A percentile compares a stretch with the other conserved stretches of the same genome.
Evolutionary conservation across 2,888 invertebrate genomes (phyloP).

Genomic region (Sinotaia quadrata): DNA sequence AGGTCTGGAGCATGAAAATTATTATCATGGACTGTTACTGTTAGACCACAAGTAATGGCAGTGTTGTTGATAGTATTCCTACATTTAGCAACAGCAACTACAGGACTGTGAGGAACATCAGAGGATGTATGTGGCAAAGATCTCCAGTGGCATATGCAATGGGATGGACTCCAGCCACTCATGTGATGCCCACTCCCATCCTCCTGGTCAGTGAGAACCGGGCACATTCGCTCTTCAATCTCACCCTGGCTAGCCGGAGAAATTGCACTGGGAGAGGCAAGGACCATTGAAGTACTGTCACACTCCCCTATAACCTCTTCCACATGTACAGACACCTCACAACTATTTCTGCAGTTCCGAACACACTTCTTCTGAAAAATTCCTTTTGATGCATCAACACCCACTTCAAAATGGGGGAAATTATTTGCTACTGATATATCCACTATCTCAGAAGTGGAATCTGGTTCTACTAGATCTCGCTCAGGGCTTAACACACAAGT

Average conservation of each 20-base stretch:
- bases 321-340: constrained; percentile 5
- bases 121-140: constrained; percentile 1
- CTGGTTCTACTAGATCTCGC: constrained; percentile 14
- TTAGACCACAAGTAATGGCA: too few species aligned
- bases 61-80: too few species aligned
- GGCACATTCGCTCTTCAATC: constrained; percentile 25
- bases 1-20: too few species aligned
- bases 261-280: constrained; percentile 21
- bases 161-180: constrained; percentile 4
- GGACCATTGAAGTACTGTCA: constrained; percentile 29
- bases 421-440: not conserved
- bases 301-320: constrained; percentile 16
- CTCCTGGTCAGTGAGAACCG: constrained; percentile 17
- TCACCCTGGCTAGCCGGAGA: constrained; percentile 28
- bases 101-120: too few species aligned
- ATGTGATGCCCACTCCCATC: not conserved
- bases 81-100: too few species aligned
- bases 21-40: too few species aligned
- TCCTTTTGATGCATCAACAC: too few species aligned
- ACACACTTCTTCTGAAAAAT: not conserved
- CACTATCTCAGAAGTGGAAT: constrained; percentile 20
- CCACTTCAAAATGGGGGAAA: too few species aligned
- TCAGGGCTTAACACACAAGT: constrained; percentile 14
- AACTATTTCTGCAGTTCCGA: not conserved
- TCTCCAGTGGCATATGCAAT: constrained; percentile 17